Percentiles rank a stretch among this genome's conserved stretches.
phyloP scores from a whole-genome alignment of 2,888 invertebrate genomes.

The Euzophera pinguis region DNA sequence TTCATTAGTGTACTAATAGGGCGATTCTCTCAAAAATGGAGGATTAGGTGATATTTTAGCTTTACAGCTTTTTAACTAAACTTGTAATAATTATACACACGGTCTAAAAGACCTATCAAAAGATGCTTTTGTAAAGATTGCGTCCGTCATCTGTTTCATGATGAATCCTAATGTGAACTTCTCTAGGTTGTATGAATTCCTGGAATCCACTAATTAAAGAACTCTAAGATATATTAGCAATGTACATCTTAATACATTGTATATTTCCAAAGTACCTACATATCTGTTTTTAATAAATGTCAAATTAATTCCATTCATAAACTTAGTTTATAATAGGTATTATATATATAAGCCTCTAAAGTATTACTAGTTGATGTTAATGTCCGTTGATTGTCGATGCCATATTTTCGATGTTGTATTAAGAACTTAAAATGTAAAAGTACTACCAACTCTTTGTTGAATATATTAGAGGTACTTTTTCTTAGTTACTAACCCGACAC shows the following conservation, averaged over 20 bases:
- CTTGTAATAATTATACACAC: constrained; percentile 34
- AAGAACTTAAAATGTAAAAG: constrained; percentile 11
- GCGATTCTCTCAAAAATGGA: constrained; percentile 58
- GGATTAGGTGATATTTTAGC: constrained; percentile 75
- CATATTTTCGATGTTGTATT: constrained; percentile 18
- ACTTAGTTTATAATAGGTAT: constrained; percentile 31
- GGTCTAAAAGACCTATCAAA: constrained; percentile 59
- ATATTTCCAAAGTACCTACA: constrained; percentile 58
- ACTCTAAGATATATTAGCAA: constrained; percentile 15
- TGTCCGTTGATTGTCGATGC: constrained; percentile 31
- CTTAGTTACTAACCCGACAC: no score
- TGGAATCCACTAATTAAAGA: constrained; percentile 23
- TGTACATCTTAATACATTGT: constrained; percentile 32
- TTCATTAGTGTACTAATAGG: constrained; percentile 36
- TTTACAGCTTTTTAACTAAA: constrained; percentile 70
- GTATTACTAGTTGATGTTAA: constrained; percentile 62
- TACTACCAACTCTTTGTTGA: neutral
- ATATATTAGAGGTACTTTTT: neutral
- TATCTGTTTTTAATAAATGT: constrained; percentile 61
- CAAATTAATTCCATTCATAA: constrained; percentile 38
- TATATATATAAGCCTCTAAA: constrained; percentile 46
- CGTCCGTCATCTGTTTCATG: constrained; percentile 30
- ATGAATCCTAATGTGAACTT: constrained; percentile 23
- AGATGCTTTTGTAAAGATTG: constrained; percentile 29
- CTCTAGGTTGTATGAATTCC: constrained; percentile 23